A percentile compares a stretch with the other conserved stretches of the same genome.
phyloP scores from a whole-genome alignment of 2,888 invertebrate species.

The Philereme transversata region DNA sequence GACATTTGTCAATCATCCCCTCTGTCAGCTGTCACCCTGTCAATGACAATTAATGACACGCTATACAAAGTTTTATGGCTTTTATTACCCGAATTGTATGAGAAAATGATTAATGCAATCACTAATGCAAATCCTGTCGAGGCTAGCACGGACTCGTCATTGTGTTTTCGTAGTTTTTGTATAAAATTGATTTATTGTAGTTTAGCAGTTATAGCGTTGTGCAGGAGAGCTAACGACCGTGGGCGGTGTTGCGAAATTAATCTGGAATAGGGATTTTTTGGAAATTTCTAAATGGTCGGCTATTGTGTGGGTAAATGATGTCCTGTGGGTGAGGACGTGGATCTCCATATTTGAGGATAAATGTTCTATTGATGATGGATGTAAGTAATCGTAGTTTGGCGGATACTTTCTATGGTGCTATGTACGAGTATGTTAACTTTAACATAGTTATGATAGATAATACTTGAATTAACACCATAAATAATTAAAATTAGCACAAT shows the following conservation, averaged over 20 bases:
- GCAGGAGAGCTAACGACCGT: slow-evolving; percentile 49
- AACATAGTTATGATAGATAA: too few species aligned
- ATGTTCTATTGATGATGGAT: neutral
- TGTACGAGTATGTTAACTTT: too few species aligned
- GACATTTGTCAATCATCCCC: slow-evolving; percentile 82
- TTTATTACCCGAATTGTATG: slow-evolving; percentile 76
- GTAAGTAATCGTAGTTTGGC: too few species aligned
- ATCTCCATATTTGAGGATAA: slow-evolving; percentile 7
- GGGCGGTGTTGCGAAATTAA: slow-evolving; percentile 55
- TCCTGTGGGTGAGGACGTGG: slow-evolving; percentile 13
- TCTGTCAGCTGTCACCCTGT: slow-evolving; percentile 70
- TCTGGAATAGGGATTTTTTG: slow-evolving; percentile 42
- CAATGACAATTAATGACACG: slow-evolving; percentile 82
- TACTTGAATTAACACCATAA: too few species aligned
- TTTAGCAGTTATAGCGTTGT: slow-evolving; percentile 58
- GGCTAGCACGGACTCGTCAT: slow-evolving; percentile 64
- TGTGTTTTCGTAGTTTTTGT: slow-evolving; percentile 68
- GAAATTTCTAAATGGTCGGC: slow-evolving; percentile 37
- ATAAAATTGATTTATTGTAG: slow-evolving; percentile 77
- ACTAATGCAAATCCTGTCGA: slow-evolving; percentile 80
- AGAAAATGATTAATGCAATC: slow-evolving; percentile 80
- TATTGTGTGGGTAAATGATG: slow-evolving; percentile 38
- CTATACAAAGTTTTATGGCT: slow-evolving; percentile 80
- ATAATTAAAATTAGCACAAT: too few species aligned
- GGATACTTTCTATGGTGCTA: too few species aligned